Percentiles rank a stretch among this genome's conserved stretches.
phyloP scores from a whole-genome alignment of 2,888 invertebrate species.

The Miltochrista miniata region DNA sequence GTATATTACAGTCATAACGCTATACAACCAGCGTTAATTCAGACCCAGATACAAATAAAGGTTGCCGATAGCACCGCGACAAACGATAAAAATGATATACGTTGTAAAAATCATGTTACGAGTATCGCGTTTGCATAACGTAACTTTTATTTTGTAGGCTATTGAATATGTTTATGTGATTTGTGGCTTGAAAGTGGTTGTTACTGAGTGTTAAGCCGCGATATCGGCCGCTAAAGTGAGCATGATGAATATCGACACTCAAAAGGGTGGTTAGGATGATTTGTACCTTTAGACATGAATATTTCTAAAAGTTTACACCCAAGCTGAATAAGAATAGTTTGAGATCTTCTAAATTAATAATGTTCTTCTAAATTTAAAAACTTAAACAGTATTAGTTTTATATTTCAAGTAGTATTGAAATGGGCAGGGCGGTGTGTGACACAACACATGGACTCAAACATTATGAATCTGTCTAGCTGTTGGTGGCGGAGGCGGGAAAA shows the following conservation, averaged over 20 bases:
- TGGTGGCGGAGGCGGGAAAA: no score
- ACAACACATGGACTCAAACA: no score
- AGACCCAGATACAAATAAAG: slow-evolving; percentile 53
- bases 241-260: not conserved
- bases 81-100: slow-evolving; percentile 56
- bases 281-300: no score
- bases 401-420: no score
- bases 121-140: slow-evolving; percentile 38
- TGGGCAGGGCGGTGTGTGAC: no score
- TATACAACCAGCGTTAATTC: slow-evolving; percentile 45
- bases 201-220: not conserved
- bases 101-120: slow-evolving; percentile 50
- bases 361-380: no score
- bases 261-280: no score
- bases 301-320: no score
- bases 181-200: slow-evolving; percentile 10
- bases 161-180: slow-evolving; percentile 39
- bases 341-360: no score
- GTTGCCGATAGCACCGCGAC: slow-evolving; percentile 46
- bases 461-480: no score
- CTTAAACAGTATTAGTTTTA: no score
- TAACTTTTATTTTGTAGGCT: slow-evolving; percentile 40
- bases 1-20: slow-evolving; percentile 53
- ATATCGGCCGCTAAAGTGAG: not conserved
- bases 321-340: no score